These are phyloP conservation scores for Tinea semifulvella DNA, from an alignment of 2,888 invertebrate species.

Conservation along the genomic window DNA sequence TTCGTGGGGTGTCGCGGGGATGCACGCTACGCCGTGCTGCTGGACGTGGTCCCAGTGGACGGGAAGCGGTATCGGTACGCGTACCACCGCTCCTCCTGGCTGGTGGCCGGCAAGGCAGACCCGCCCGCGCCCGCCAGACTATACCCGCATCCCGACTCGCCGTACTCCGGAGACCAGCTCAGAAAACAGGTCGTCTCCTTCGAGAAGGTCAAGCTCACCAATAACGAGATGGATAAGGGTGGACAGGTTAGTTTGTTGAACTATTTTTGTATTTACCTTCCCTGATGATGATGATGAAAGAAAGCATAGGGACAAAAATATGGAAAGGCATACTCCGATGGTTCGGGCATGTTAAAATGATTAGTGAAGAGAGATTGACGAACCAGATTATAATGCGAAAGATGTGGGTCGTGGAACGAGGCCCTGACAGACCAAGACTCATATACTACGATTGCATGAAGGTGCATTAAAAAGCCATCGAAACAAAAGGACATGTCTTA, in stretches of 20 bases:
- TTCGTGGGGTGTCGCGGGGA: constrained; percentile 86
- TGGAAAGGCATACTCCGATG: too few relatives aligned
- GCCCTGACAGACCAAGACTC: too few relatives aligned
- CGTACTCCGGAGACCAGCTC: constrained; percentile 94
- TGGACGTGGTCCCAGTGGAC: constrained; percentile 98
- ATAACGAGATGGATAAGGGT: constrained; percentile 96
- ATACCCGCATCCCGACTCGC: constrained; percentile 96
- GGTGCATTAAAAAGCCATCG: too few relatives aligned
- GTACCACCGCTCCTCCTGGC: constrained; percentile 97
- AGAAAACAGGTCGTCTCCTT: constrained; percentile 97
- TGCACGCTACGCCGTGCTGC: constrained; percentile 89
- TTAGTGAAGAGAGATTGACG: too few relatives aligned
- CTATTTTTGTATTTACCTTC: too few relatives aligned
- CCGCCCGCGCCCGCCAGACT: constrained; percentile 93
- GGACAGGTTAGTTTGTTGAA: constrained; percentile 91
- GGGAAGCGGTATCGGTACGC: constrained; percentile 97
- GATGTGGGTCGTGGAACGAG: too few relatives aligned
- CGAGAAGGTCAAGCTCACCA: constrained; percentile 98
- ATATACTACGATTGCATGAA: too few relatives aligned
- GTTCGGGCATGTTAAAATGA: too few relatives aligned
- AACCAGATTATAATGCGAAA: too few relatives aligned
- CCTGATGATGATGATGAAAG: too few relatives aligned
- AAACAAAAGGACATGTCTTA: too few relatives aligned
- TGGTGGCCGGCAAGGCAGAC: constrained; percentile 98
- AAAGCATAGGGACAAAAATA: too few relatives aligned